Evolutionary conservation across 2,113 vertebrate species (phyloP), one percentile per base, ranked within the genome.

Genomic region (Psilopsiagon aymara): DNA sequence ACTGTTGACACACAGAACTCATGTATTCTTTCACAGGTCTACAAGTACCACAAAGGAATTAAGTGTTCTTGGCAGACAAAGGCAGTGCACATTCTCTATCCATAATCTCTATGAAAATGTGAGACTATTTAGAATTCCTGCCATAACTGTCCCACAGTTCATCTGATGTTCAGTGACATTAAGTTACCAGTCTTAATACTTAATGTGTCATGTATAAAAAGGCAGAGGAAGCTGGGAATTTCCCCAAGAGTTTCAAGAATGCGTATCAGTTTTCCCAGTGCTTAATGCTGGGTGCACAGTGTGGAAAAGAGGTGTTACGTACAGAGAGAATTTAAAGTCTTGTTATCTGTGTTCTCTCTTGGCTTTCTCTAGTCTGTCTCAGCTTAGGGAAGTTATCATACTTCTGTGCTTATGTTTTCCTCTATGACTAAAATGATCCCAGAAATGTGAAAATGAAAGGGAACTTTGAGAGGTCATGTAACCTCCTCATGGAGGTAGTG

Each of bases 371-470:
- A 47, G 25, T 28, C 10, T 69, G 6, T 41, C 63, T 83, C 24
- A 57, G 5, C 7, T 79, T 59, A 53, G 10, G 25, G 51, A 78
- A 86, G 31, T 77, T 57, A 46, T 28, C 49, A 59, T 49, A 43
- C 2, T 46, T 88, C 21, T 51, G 24, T 64, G 27, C 14, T 80
- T 89, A 4, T 51, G 27, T 91, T 86, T 59, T 46, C 23, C 29
- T 63, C 0, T 37, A 19, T 76, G 33, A 55, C 20, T 86, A 33
- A 83, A 83, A 59, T n/a, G 7, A 88, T 77, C 46, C 17, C n/a
- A 86, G 64, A 78, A 92, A 68, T 59, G 21, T 83, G 68, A 92
- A 96, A 88, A 95, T 75, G 55, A 95, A 91, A 89, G 83, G 71
- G 33, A 80, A 39, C 33, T 57, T 80, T 83, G n/a, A 69, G 31